These are phyloP conservation scores for Apeira syringaria DNA, from an alignment of 2,888 invertebrate species.

Conservation along the genomic window DNA sequence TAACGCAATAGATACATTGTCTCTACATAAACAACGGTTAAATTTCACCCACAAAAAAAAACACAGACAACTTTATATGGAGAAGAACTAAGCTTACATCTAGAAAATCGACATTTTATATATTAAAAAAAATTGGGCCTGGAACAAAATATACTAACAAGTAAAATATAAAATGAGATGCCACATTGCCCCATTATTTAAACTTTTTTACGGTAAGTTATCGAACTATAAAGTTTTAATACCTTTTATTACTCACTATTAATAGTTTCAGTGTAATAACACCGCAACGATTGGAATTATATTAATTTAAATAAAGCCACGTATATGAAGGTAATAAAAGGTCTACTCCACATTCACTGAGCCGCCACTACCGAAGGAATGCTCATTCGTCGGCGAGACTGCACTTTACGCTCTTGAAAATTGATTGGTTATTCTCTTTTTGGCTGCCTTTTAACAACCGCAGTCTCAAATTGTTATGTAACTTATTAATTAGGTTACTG, in stretches of 20 bases:
- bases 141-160: too few relatives aligned
- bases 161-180: too few relatives aligned
- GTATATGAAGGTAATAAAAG: conserved; percentile 27
- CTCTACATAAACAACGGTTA: conserved; percentile 73
- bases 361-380: conserved; percentile 57
- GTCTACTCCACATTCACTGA: conserved; percentile 39
- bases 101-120: too few relatives aligned
- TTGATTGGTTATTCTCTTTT: conserved; percentile 61
- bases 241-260: conserved; percentile 4
- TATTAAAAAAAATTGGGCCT: too few relatives aligned
- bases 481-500: conserved; percentile 50
- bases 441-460: conserved; percentile 55
- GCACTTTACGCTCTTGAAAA: conserved; percentile 66
- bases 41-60: conserved; percentile 58
- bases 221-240: conserved; percentile 3
- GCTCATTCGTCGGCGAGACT: conserved; percentile 53
- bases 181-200: too few relatives aligned
- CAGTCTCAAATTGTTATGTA: conserved; percentile 52
- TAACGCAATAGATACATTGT: conserved; percentile 76
- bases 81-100: conserved; percentile 38
- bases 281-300: conserved; percentile 1
- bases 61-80: conserved; percentile 41
- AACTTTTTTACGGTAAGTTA: background rate
- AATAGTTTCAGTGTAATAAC: conserved; percentile 9
- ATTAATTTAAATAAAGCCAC: conserved; percentile 15